Evolutionary conservation across 2,888 invertebrate genomes (phyloP).

Genomic region (Monopis laevigella): DNA sequence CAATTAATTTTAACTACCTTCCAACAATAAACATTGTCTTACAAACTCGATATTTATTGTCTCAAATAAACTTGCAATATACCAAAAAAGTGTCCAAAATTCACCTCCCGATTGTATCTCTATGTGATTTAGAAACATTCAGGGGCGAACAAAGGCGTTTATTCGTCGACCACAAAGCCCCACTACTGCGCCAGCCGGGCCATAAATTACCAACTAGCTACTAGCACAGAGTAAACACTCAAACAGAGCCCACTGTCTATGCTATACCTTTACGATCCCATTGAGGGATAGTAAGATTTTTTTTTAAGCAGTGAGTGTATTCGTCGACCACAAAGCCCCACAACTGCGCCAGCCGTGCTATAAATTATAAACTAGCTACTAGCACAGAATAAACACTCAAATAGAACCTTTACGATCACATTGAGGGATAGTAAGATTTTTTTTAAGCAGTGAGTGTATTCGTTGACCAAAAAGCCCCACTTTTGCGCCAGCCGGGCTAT

Average conservation of each 20-base stretch:
- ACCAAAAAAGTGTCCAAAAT: conserved; percentile 7
- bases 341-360: conserved; percentile 8
- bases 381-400: conserved; percentile 14
- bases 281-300: no score
- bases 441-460: no score
- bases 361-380: conserved; percentile 11
- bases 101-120: conserved; percentile 32
- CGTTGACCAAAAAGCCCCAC: conserved; percentile 10
- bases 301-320: no score
- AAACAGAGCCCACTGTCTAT: conserved; percentile 12
- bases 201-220: conserved; percentile 9
- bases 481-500: conserved; percentile 8
- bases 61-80: neutral
- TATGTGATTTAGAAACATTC: conserved; percentile 42
- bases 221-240: no score
- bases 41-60: no score
- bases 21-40: no score
- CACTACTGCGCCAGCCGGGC: conserved; percentile 8
- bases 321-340: conserved; percentile 11
- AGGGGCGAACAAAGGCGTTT: conserved; percentile 32
- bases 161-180: conserved; percentile 12
- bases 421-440: no score
- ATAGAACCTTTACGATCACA: no score
- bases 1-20: no score
- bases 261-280: no score